phyloP scores from a whole-genome alignment of 2,888 invertebrate genomes.

The Ornithoptera priamus region DNA sequence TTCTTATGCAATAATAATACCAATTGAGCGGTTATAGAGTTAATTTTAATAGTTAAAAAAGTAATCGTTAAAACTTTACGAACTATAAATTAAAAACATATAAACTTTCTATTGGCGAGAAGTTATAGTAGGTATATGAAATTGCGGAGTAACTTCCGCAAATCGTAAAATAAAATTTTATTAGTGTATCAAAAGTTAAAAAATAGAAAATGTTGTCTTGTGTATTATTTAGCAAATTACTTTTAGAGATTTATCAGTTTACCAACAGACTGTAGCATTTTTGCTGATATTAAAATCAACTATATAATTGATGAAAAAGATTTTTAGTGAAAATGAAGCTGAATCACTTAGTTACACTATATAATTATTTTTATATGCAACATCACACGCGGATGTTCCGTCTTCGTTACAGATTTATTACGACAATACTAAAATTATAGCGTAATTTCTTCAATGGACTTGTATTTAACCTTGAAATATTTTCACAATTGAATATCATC shows the following conservation, averaged over 20 bases:
- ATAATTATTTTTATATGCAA: background rate
- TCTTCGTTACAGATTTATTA: background rate
- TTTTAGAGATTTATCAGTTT: background rate
- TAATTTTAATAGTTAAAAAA: background rate
- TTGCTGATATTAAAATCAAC: background rate
- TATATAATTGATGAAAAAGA: background rate
- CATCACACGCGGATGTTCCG: background rate
- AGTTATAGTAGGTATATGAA: background rate
- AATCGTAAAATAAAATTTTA: conserved; percentile 2
- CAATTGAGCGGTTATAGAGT: no score
- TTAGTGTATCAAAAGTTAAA: background rate
- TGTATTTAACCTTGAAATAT: no score
- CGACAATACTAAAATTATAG: background rate
- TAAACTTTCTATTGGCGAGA: background rate
- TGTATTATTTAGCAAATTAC: background rate
- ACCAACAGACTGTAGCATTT: background rate
- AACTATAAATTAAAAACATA: conserved; percentile 1
- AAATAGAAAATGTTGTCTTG: background rate
- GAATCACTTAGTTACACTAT: background rate
- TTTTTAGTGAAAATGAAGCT: background rate
- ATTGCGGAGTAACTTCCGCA: background rate
- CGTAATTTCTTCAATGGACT: background rate
- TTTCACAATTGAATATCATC: no score
- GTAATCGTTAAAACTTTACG: background rate
- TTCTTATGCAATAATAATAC: no score